These are phyloP conservation scores for Caenorhabditis japonica DNA, from an alignment of 2,888 invertebrate species.

Conservation along the genomic window DNA sequence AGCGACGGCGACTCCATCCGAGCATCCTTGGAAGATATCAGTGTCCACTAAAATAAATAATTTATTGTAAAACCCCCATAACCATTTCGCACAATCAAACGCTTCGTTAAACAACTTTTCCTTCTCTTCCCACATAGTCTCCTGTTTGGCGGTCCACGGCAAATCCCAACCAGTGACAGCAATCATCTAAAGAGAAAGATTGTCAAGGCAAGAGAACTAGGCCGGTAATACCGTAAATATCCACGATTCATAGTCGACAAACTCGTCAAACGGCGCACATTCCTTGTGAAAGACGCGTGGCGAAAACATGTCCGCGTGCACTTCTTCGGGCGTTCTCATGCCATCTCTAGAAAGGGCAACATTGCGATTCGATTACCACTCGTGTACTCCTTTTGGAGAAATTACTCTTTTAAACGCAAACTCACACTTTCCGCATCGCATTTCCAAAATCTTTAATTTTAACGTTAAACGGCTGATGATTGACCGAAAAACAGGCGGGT, in stretches of 20 bases:
- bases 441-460: slow-evolving; percentile 20
- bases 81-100: no score
- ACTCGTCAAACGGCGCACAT: slow-evolving; percentile 11
- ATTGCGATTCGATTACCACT: background rate
- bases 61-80: no score
- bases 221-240: slow-evolving; percentile 18
- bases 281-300: slow-evolving; percentile 25
- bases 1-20: no score
- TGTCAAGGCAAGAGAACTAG: background rate
- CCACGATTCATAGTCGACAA: slow-evolving; percentile 35
- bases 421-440: slow-evolving; percentile 5
- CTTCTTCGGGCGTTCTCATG: slow-evolving; percentile 4
- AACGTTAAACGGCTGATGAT: slow-evolving; percentile 25
- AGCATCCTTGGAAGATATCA: no score
- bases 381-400: no score
- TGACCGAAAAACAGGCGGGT: slow-evolving; percentile 23
- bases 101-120: slow-evolving; percentile 4
- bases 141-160: slow-evolving; percentile 4
- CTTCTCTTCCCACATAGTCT: slow-evolving; percentile 18
- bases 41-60: no score
- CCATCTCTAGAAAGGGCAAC: background rate
- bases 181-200: slow-evolving; percentile 21
- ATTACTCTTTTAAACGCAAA: background rate
- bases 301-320: slow-evolving; percentile 15
- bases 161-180: background rate